Percentiles rank a stretch among this genome's conserved stretches.
These are phyloP conservation scores for Coranthus polyacanthus DNA, from an alignment of 2,797 vertebrate species.

Conservation along the genomic window DNA sequence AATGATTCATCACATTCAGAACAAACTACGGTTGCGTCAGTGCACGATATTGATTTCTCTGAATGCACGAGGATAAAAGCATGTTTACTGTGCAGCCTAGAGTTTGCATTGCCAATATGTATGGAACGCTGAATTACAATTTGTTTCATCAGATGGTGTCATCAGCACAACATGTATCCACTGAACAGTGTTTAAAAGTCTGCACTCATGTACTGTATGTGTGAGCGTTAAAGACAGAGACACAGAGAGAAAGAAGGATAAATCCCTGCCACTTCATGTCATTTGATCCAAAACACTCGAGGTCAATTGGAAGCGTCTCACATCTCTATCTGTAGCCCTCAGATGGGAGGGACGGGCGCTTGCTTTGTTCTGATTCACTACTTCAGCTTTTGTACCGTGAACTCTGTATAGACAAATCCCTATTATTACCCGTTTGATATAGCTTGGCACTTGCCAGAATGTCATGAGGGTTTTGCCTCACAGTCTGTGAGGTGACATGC, in stretches of 20 bases:
- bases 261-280: constrained; percentile 33
- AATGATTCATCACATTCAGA: background rate
- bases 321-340: constrained; percentile 47
- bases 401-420: constrained; percentile 51
- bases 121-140: constrained; percentile 40
- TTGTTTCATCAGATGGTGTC: constrained; percentile 64
- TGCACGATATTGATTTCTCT: constrained; percentile 1
- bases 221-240: constrained; percentile 9
- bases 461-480: constrained; percentile 34
- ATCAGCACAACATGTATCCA: constrained; percentile 17
- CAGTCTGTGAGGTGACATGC: constrained; percentile 30
- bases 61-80: constrained; percentile 1
- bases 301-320: constrained; percentile 50
- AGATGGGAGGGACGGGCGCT: constrained; percentile 30
- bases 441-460: constrained; percentile 26
- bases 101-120: constrained; percentile 20
- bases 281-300: constrained; percentile 59
- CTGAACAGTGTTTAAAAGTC: constrained; percentile 2
- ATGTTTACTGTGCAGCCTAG: constrained; percentile 7
- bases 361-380: constrained; percentile 46
- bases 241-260: constrained; percentile 6
- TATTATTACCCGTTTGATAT: constrained; percentile 53
- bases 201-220: constrained; percentile 3
- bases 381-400: constrained; percentile 44
- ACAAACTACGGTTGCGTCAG: background rate